Evolutionary conservation across 2,888 invertebrate genomes (phyloP).

Genomic region (Congeria kusceri): DNA sequence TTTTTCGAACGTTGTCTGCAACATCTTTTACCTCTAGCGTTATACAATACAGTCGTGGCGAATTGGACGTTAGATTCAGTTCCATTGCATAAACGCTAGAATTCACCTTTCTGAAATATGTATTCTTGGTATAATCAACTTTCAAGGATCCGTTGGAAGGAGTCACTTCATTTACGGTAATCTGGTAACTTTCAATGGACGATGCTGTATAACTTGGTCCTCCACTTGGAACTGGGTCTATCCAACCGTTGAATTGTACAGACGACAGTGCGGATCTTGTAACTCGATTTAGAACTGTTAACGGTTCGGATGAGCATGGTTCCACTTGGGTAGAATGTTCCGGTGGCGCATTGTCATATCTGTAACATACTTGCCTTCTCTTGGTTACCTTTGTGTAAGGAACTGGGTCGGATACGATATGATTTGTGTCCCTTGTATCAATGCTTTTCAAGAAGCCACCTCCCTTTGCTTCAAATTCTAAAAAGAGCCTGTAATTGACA

Average conservation of each 20-base stretch:
- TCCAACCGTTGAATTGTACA: slow-evolving; percentile 21
- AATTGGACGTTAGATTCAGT: slow-evolving; percentile 18
- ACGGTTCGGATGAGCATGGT: background rate
- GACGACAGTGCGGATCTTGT: background rate
- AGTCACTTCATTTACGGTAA: slow-evolving; percentile 15
- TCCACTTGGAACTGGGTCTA: slow-evolving; percentile 20
- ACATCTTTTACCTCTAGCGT: slow-evolving; percentile 43
- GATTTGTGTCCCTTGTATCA: background rate
- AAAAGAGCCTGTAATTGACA: slow-evolving; percentile 23
- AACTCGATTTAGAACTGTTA: background rate
- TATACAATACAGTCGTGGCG: slow-evolving; percentile 20
- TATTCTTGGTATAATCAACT: slow-evolving; percentile 5
- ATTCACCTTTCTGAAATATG: too few species aligned
- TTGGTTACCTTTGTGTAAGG: slow-evolving; percentile 25
- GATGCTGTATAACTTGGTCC: slow-evolving; percentile 6
- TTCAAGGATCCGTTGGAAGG: background rate
- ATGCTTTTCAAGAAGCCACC: slow-evolving; percentile 36
- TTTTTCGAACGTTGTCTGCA: slow-evolving; percentile 45
- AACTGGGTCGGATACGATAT: background rate
- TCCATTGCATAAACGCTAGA: background rate
- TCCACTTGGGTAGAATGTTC: slow-evolving; percentile 7
- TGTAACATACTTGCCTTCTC: slow-evolving; percentile 4
- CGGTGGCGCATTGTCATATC: slow-evolving; percentile 17
- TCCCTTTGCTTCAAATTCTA: slow-evolving; percentile 18
- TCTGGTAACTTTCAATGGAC: slow-evolving; percentile 18